Percentiles rank a stretch among this genome's conserved stretches.
These are phyloP conservation scores for Chrysolina haemoptera DNA, from an alignment of 2,888 invertebrate species.

Conservation along the genomic window DNA sequence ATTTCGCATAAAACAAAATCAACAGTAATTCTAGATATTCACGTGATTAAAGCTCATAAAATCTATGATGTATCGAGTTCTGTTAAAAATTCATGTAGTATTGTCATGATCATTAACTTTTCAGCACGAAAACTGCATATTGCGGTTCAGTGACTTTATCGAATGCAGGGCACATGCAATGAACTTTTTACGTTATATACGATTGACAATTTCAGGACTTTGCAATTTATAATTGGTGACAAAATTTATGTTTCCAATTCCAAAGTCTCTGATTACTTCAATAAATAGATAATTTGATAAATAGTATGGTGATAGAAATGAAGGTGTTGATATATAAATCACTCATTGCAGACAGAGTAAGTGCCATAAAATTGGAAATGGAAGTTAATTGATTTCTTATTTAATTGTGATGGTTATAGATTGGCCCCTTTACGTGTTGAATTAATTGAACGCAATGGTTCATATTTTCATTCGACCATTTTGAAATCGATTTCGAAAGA, in stretches of 20 bases:
- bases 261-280: neutral
- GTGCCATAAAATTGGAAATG: neutral
- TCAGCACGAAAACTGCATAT: neutral
- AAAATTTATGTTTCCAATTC: neutral
- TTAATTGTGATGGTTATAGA: neutral
- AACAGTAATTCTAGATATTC: too few relatives aligned
- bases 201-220: neutral
- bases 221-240: neutral
- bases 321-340: constrained; percentile 4
- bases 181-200: neutral
- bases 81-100: neutral
- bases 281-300: neutral
- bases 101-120: neutral
- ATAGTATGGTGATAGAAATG: neutral
- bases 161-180: neutral
- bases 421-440: neutral
- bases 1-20: too few relatives aligned
- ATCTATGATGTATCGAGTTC: neutral
- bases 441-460: neutral
- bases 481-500: too few relatives aligned
- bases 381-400: neutral
- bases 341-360: neutral
- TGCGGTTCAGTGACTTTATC: neutral
- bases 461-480: neutral
- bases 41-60: neutral